phyloP scores from a whole-genome alignment of 1,140 invertebrate species.

The Drosophila murphyi region DNA sequence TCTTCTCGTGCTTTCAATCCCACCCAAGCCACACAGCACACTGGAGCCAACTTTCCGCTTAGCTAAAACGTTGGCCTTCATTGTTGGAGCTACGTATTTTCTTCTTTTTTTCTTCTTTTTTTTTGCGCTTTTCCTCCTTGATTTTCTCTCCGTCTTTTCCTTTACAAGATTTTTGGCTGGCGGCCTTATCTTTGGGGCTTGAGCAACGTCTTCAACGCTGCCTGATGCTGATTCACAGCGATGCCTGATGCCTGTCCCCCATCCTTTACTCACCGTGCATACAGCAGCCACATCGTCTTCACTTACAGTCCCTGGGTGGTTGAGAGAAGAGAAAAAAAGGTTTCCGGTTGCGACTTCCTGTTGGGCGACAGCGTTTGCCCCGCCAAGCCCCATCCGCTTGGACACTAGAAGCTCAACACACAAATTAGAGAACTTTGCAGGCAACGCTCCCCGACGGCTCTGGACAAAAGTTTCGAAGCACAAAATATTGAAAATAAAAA shows the following conservation, averaged over 20 bases:
- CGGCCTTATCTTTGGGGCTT: slow-evolving; percentile 44
- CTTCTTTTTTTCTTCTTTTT: slow-evolving; percentile 9
- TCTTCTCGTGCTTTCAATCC: slow-evolving; percentile 70
- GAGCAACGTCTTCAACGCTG: slow-evolving; percentile 40
- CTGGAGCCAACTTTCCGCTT: slow-evolving; percentile 64
- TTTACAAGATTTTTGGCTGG: slow-evolving; percentile 57
- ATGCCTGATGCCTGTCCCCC: slow-evolving; percentile 34
- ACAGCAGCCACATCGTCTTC: slow-evolving; percentile 29
- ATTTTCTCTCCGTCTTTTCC: slow-evolving; percentile 21
- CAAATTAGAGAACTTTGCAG: slow-evolving; percentile 75
- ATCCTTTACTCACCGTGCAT: background rate
- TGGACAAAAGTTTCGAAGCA: slow-evolving; percentile 52
- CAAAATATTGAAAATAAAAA: slow-evolving; percentile 57
- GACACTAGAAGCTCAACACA: slow-evolving; percentile 70
- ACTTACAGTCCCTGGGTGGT: slow-evolving; percentile 57
- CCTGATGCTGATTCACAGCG: slow-evolving; percentile 54
- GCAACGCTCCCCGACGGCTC: slow-evolving; percentile 36
- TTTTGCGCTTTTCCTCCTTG: slow-evolving; percentile 15
- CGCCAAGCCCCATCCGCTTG: slow-evolving; percentile 33
- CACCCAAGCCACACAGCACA: slow-evolving; percentile 29
- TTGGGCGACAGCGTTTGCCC: slow-evolving; percentile 36
- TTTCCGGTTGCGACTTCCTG: slow-evolving; percentile 80
- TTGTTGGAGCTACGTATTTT: slow-evolving; percentile 54
- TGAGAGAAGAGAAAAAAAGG: slow-evolving; percentile 55
- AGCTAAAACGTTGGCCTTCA: slow-evolving; percentile 69